phyloP scores from a whole-genome alignment of 2,888 invertebrate species.

The Piscicola geometra region DNA sequence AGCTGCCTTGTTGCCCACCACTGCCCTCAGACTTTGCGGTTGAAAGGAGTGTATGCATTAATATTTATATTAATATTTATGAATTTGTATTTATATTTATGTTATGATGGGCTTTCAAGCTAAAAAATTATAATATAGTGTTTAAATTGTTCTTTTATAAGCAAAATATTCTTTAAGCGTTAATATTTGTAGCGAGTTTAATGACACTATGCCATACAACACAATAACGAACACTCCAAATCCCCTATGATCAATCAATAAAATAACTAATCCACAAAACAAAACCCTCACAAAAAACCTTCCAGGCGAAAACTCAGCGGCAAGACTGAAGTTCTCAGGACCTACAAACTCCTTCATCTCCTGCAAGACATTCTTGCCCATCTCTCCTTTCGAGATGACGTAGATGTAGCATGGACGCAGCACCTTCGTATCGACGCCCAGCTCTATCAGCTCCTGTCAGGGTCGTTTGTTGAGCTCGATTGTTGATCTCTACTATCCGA shows the following conservation, averaged over 20 bases:
- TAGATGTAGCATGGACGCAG: not conserved
- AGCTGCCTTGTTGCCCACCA: constrained; percentile 5
- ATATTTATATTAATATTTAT: not conserved
- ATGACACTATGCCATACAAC: too few relatives aligned
- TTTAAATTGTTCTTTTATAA: not conserved
- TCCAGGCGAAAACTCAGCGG: constrained; percentile 14
- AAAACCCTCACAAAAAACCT: too few relatives aligned
- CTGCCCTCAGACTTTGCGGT: constrained; percentile 22
- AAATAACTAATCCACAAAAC: too few relatives aligned
- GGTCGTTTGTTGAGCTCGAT: too few relatives aligned
- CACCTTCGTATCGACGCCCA: not conserved
- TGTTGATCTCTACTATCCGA: too few relatives aligned
- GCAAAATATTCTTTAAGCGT: not conserved
- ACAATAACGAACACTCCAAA: too few relatives aligned
- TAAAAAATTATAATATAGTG: not conserved
- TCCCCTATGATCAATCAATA: too few relatives aligned
- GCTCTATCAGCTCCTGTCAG: not conserved
- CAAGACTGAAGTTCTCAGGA: constrained; percentile 8
- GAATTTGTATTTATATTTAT: not conserved
- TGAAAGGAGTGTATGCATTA: not conserved
- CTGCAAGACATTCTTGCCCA: constrained; percentile 23
- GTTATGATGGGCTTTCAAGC: not conserved
- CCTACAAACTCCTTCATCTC: constrained; percentile 26
- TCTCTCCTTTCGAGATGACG: constrained; percentile 25
- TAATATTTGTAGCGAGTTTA: not conserved